These are phyloP conservation scores for Oryctolagus cuniculus DNA, from an alignment of 2,113 vertebrate species.

Conservation along the genomic window mOryCun1.1 NC_091440.1:40295501-40296000, in stretches of 20 bases:
- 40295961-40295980: not conserved
- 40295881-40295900: not conserved
- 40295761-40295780: not conserved
- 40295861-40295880: not conserved
- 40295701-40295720: not conserved
- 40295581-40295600: not conserved
- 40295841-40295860: not conserved
- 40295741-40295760: not conserved
- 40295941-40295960: not conserved
- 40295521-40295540: not conserved
- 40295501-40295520: not conserved
- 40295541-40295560: not conserved
- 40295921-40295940: not conserved
- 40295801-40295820: not conserved
- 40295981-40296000: not conserved
- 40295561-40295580: not conserved
- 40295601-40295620: not conserved
- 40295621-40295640: not conserved
- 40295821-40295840: not conserved
- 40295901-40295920: not conserved
- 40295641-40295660: not conserved
- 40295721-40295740: not conserved
- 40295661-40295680: not conserved
- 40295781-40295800: not conserved
- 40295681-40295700: not conserved